Evolutionary conservation across 2,797 vertebrate species (phyloP).

Genomic region (Gymnocypris eckloni): DNA sequence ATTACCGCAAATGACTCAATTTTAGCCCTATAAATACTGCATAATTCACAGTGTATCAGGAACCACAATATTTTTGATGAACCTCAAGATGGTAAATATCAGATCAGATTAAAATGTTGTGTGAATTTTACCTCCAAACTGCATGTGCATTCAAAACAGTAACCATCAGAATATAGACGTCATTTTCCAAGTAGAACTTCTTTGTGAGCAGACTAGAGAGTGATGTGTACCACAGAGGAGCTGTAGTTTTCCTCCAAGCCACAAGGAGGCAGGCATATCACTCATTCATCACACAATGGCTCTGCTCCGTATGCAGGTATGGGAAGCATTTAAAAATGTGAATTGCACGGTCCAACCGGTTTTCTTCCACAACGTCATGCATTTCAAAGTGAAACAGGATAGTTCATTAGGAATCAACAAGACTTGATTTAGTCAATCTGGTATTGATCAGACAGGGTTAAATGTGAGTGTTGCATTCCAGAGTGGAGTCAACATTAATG

Average conservation of each 20-base stretch:
- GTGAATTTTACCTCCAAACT: background rate
- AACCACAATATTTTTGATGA: background rate
- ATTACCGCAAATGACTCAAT: background rate
- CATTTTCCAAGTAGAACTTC: background rate
- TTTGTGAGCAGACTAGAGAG: background rate
- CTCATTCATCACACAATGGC: background rate
- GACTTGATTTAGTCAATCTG: background rate
- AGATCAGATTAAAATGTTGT: background rate
- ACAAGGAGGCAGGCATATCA: background rate
- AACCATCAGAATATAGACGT: background rate
- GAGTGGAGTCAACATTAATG: background rate
- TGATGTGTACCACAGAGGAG: background rate
- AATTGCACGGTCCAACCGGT: background rate
- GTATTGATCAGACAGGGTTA: background rate
- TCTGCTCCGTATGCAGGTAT: background rate
- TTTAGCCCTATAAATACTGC: background rate
- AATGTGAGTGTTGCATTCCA: background rate
- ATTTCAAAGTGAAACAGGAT: background rate
- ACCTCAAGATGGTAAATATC: constrained; percentile 8
- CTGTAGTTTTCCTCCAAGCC: background rate
- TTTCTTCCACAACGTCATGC: background rate
- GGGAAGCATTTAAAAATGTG: background rate
- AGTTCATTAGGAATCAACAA: background rate
- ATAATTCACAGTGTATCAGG: no score
- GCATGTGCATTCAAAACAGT: background rate